Base-by-base conservation (phyloP, 2,888 invertebrate genomes). In the Hofmannophila pseudospretella region DNA sequence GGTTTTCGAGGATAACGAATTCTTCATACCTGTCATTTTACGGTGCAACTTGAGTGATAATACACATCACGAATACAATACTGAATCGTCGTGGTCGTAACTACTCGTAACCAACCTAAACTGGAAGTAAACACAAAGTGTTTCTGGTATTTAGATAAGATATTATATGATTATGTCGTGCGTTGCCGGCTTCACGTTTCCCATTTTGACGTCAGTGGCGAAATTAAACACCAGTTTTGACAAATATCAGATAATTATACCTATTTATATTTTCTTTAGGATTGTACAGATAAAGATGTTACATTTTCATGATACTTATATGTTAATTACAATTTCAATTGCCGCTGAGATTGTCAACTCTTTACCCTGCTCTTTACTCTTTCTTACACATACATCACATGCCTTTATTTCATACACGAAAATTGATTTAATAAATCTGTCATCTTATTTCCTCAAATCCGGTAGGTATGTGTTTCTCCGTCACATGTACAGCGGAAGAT, bases 201-300 rank as follows among this genome's bases (percentile, higher is more conserved):
- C 40, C 40, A 38, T 36, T n/a, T 53, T 56, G 58, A 57, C 52
- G 57, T 56, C 51, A 54, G 28, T 34, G 12, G 41, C 40, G 31
- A 39, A 38, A 43, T 41, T 34, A 9, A 28, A 34, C 30, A 34
- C 13, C 28, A 19, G 38, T 33, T 33, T 25, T 1, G n/a, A 10
- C 27, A 27, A 26, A 27, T 27, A 34, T 13, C 19, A 32, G 19
- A 31, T 23, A 23, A 23, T 2, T n/a, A 23, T 20, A 20, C 20
- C 20, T 20, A 5, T 20, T n/a, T n/a, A n/a, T n/a, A n/a, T n/a
- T n/a, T n/a, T n/a, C n/a, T n/a, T n/a, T n/a, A n/a, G n/a, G n/a
- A n/a, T n/a, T n/a, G n/a, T n/a, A n/a, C 16, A 16, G 3, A 16
- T 5, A 16, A 16, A 16, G 3, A 16, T 16, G 16, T 5, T 5